phyloP scores from a whole-genome alignment of 2,113 vertebrate species.

The Opisthocomus hoazin region DNA sequence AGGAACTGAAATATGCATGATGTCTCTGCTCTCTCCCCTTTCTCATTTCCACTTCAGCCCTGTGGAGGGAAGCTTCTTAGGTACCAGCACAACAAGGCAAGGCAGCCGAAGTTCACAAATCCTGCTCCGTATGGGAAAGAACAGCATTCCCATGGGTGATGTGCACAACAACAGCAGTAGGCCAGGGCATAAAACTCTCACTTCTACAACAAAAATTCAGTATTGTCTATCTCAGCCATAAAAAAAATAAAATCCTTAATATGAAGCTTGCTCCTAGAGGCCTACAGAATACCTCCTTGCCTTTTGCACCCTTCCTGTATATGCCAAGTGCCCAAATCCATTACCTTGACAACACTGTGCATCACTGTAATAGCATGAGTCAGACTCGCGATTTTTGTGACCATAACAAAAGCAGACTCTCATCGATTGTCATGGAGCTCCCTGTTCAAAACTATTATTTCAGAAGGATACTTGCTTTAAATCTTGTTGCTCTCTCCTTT shows the following conservation, averaged over 20 bases:
- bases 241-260: not conserved
- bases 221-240: not conserved
- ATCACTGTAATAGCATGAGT: slow-evolving; percentile 53
- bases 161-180: not conserved
- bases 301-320: not conserved
- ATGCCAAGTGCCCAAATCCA: slow-evolving; percentile 46
- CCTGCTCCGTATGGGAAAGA: not conserved
- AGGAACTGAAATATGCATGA: not conserved
- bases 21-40: not conserved
- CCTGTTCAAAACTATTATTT: slow-evolving; percentile 21
- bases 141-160: not conserved
- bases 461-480: slow-evolving; percentile 22
- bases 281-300: not conserved
- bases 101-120: not conserved
- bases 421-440: slow-evolving; percentile 39
- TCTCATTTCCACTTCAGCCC: not conserved
- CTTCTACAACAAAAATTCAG: not conserved
- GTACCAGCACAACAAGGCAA: not conserved
- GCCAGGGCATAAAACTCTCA: not conserved
- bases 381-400: not conserved
- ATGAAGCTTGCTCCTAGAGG: not conserved
- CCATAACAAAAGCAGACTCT: slow-evolving; percentile 36
- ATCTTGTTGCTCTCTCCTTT: not conserved
- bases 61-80: not conserved
- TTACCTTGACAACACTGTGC: slow-evolving; percentile 55